A percentile compares a stretch with the other conserved stretches of the same genome.
Conservation (phyloP, 2,797 vertebrate species). For the Myotis findleyi region DNA sequence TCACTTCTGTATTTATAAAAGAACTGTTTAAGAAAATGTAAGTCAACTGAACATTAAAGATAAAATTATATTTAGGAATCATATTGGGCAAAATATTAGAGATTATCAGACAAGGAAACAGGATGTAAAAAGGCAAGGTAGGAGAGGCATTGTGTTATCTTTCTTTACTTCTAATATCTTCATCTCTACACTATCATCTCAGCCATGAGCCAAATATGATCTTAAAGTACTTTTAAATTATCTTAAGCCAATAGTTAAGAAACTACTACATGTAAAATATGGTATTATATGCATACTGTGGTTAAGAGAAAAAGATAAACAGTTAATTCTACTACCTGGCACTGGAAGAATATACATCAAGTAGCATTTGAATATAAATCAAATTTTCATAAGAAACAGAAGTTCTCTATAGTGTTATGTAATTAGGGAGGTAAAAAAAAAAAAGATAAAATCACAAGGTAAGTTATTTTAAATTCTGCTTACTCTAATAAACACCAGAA, state of each 20-base stretch:
- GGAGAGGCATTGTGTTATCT: neutral
- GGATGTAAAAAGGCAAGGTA: neutral
- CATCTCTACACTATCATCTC: neutral
- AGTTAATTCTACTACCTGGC: conserved; percentile 14
- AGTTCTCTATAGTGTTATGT: neutral
- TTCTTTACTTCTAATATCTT: neutral
- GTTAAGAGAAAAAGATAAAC: neutral
- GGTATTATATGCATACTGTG: neutral
- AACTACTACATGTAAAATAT: neutral
- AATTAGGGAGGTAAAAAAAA: neutral
- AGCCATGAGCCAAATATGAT: neutral
- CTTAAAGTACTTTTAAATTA: conserved; percentile 38
- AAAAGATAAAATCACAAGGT: neutral
- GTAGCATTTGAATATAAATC: neutral
- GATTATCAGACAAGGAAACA: neutral
- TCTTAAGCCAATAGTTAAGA: conserved; percentile 2
- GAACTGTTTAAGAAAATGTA: neutral
- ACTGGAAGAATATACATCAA: neutral
- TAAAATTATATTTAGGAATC: conserved; percentile 19
- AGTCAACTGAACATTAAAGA: conserved; percentile 39
- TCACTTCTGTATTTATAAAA: conserved; percentile 25
- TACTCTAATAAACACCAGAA: conserved; percentile 22
- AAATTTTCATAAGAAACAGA: neutral
- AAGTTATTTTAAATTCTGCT: neutral
- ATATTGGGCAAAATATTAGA: conserved; percentile 17